phyloP scores from a whole-genome alignment of 2,797 vertebrate genomes.

The Anguilla anguilla region DNA sequence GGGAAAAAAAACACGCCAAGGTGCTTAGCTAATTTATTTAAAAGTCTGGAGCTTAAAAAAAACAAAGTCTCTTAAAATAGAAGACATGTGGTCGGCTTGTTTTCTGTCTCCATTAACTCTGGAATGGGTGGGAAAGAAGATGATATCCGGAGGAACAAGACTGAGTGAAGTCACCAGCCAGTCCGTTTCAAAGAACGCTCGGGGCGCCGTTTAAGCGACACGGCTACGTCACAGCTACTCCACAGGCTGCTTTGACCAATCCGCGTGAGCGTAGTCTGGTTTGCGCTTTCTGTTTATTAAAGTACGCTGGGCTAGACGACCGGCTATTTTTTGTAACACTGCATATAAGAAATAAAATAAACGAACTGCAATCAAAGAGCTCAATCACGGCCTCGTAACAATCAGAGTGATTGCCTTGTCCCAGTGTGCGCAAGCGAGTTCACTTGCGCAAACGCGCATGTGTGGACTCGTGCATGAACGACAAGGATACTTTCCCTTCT shows the following conservation, averaged over 20 bases:
- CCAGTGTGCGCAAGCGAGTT: too few relatives aligned
- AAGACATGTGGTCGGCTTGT: background rate
- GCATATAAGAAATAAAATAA: too few relatives aligned
- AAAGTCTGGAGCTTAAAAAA: background rate
- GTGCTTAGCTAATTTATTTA: background rate
- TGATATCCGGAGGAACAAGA: background rate
- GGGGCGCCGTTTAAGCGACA: background rate
- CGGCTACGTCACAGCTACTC: background rate
- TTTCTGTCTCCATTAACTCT: background rate
- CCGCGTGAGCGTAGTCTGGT: background rate
- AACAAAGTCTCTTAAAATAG: background rate
- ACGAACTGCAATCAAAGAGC: too few relatives aligned
- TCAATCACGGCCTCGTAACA: too few relatives aligned
- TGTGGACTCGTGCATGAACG: too few relatives aligned
- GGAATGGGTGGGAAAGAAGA: too few relatives aligned
- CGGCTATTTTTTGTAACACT: too few relatives aligned
- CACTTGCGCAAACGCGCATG: too few relatives aligned
- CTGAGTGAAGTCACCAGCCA: background rate
- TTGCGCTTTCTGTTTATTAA: background rate
- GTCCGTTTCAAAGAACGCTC: background rate
- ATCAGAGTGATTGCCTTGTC: too few relatives aligned
- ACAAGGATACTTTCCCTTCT: too few relatives aligned
- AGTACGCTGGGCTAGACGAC: background rate
- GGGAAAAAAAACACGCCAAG: background rate
- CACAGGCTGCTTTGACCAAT: background rate